Evolutionary conservation across 2,888 invertebrate species (phyloP).

Genomic region (Lycaena phlaeas): DNA sequence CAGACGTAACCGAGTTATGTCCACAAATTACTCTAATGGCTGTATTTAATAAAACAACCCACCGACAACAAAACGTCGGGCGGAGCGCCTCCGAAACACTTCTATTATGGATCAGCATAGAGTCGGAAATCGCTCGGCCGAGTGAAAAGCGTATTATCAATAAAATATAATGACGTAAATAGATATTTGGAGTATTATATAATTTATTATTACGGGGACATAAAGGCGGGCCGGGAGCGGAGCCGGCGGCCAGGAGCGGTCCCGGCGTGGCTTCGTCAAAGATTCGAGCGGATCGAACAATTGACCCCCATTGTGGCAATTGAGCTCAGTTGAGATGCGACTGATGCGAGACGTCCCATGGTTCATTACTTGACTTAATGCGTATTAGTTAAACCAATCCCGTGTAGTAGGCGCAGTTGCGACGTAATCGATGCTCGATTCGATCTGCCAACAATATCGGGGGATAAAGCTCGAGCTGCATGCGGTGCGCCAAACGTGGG

Average conservation of each 20-base stretch:
- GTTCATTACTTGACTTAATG: slow-evolving; percentile 25
- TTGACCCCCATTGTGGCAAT: slow-evolving; percentile 47
- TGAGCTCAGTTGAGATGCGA: slow-evolving; percentile 39
- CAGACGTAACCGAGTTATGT: not conserved
- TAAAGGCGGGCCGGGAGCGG: slow-evolving; percentile 10
- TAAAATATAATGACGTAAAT: not conserved
- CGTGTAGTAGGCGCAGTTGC: not conserved
- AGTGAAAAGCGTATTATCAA: not conserved
- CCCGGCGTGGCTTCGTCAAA: no score
- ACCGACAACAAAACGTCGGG: no score
- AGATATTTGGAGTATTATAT: no score
- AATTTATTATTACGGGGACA: no score
- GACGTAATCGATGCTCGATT: no score
- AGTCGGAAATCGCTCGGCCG: no score
- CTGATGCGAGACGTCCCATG: slow-evolving; percentile 29
- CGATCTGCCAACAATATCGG: no score
- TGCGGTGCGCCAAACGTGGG: no score
- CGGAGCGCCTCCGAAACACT: no score
- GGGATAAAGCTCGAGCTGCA: no score
- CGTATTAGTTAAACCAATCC: slow-evolving; percentile 23
- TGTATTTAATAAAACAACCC: not conserved
- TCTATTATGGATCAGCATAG: no score
- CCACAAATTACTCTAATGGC: slow-evolving; percentile 1
- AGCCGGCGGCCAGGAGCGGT: slow-evolving; percentile 13
- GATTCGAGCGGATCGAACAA: no score